Evolutionary conservation across 2,797 vertebrate species (phyloP), one percentile per base, ranked within the genome.

Genomic region (Chelon auratus): DNA sequence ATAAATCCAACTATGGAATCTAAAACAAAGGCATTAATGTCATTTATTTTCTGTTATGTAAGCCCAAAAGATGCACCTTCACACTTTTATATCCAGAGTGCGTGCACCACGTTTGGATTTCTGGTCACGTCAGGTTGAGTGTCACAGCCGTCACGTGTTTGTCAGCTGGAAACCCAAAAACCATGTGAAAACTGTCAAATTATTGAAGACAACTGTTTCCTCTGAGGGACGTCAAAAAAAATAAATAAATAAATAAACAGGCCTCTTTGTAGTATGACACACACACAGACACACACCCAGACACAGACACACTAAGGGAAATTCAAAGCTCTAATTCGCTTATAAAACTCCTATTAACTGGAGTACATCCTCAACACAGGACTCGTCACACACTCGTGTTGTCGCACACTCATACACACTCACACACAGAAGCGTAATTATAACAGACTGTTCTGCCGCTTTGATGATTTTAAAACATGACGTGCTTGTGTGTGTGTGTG

Each of bases 261-360:
- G 52, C 57, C 5, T 60, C 55, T 69, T 51, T 72, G 65, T 53
- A 50, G 47, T 30, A 58, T 53, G 66, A 72, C 26, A 45, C 57
- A 67, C 10, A 20, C 54, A 64, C 50, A 62, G 54, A 62, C 37
- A n/a, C 50, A 62, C 48, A 54, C 43, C 61, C 40, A 48, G 47
- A 15, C n/a, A 18, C 33, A 14, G 11, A 48, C 42, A 55, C 24
- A 63, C 24, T 52, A 60, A 42, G 26, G 36, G 54, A 63, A 61
- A 42, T 64, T 72, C 50, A 73, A 62, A 74, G 68, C 77, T 54
- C 18, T 74, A 70, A 80, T 77, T 60, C 5, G 4, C 33, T 63
- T 47, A 74, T 78, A 53, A 85, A 75, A 66, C 14, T 61, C 43
- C 39, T 56, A 75, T 88, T 70, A 81, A 30, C 56, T 84, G 59